A percentile compares a stretch with the other conserved stretches of the same genome.
These are phyloP conservation scores for Lasioglossum zephyrum DNA, from an alignment of 2,888 invertebrate genomes.

Conservation along the genomic window DNA sequence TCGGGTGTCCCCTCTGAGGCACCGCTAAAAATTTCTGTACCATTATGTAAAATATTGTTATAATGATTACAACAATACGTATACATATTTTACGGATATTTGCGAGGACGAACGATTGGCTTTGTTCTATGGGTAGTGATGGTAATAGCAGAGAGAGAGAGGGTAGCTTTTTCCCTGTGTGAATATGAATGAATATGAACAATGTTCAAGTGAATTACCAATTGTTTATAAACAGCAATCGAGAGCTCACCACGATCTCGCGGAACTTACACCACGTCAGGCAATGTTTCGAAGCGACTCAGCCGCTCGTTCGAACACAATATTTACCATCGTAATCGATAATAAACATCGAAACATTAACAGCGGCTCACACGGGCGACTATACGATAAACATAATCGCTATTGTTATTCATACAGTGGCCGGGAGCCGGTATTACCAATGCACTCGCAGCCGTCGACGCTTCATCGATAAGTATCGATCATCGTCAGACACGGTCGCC, in stretches of 20 bases:
- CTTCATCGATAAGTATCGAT: slow-evolving; percentile 10
- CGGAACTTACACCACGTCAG: background rate
- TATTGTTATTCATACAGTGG: background rate
- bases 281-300: background rate
- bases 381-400: background rate
- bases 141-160: too few species aligned
- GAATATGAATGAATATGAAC: background rate
- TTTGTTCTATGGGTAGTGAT: too few species aligned
- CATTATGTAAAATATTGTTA: too few species aligned
- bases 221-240: background rate
- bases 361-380: background rate
- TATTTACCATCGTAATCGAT: slow-evolving; percentile 1
- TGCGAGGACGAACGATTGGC: too few species aligned
- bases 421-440: background rate
- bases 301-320: background rate
- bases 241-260: background rate
- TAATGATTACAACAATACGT: too few species aligned
- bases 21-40: too few species aligned
- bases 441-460: background rate
- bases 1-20: too few species aligned
- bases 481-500: background rate
- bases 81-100: too few species aligned
- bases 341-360: slow-evolving; percentile 5
- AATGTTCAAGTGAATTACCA: background rate
- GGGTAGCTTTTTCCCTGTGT: too few species aligned